Conservation (phyloP, 2,888 invertebrate species). For the Stegana nigrithorax region DNA sequence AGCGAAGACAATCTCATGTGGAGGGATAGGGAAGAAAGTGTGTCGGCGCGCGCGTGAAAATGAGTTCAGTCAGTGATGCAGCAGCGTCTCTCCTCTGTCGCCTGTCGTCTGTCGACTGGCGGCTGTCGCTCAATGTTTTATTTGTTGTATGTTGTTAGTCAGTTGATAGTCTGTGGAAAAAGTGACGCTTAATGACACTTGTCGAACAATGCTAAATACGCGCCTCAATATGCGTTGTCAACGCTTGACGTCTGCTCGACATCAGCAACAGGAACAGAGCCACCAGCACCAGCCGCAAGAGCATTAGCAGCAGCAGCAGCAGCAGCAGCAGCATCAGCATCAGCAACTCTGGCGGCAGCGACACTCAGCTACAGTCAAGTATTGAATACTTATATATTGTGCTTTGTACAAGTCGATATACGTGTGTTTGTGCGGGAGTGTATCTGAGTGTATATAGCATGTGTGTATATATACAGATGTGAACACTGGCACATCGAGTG, state of each 20-base stretch:
- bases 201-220: constrained; percentile 18
- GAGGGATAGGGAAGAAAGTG: background rate
- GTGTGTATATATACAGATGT: too few relatives aligned
- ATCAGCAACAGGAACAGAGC: background rate
- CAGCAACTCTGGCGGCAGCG: too few relatives aligned
- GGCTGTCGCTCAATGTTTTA: too few relatives aligned
- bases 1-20: background rate
- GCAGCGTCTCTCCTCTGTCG: too few relatives aligned
- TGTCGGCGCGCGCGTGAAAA: background rate
- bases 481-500: too few relatives aligned
- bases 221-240: constrained; percentile 6
- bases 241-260: background rate
- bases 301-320: too few relatives aligned
- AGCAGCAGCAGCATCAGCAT: too few relatives aligned
- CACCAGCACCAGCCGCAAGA: background rate
- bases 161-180: constrained; percentile 13
- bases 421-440: background rate
- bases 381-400: too few relatives aligned
- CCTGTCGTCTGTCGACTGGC: too few relatives aligned
- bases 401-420: too few relatives aligned
- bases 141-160: constrained; percentile 5
- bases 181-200: constrained; percentile 18
- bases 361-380: too few relatives aligned
- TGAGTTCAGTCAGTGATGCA: too few relatives aligned
- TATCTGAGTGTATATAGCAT: background rate